Evolutionary conservation across 2,113 vertebrate genomes (phyloP), one percentile per base, ranked within the genome.

Genomic region (Plectropomus leopardus): DNA sequence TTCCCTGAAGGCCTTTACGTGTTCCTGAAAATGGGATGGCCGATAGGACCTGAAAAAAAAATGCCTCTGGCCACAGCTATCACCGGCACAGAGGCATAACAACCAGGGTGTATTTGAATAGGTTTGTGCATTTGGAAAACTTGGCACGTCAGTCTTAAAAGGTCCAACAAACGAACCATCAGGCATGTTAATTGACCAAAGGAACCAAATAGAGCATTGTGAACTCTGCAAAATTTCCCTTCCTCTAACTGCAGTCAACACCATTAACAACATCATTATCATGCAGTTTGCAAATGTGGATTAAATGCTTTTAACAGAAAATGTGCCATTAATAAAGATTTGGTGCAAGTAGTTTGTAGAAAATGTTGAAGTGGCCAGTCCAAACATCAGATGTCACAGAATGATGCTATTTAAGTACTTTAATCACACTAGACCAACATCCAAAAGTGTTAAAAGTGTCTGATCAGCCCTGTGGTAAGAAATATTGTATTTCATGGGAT

Each of bases 401-500:
- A 28, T 32, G 58, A 53, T 42, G n/a, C 17, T 2, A 30, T 16
- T 51, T n/a, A 71, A 19, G 14, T 26, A 53, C 42, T 48, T n/a
- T 11, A 40, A 45, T 78, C 45, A 9, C 24, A 54, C 2, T 23
- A 19, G 36, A 21, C 1, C 9, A 15, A 9, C 51, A 65, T 5
- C 21, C 17, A 36, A 67, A 68, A 47, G 21, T 44, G 14, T 19
- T 16, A 16, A 0, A 24, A 30, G 23, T 4, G 17, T 42, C 30
- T 42, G 32, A 60, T 68, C 45, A 40, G 45, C 32, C 24, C 45
- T 53, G 23, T 5, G 24, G 11, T 34, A 10, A 23, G 30, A 64
- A 64, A 44, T 53, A 14, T 11, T 58, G 34, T 7, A 73, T 66
- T 53, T 78, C 44, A n/a, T 26, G 44, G 28, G 36, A 66, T 67